Evolutionary conservation across 1,140 invertebrate species (phyloP).

Genomic region (Sogatella furcifera): DNA sequence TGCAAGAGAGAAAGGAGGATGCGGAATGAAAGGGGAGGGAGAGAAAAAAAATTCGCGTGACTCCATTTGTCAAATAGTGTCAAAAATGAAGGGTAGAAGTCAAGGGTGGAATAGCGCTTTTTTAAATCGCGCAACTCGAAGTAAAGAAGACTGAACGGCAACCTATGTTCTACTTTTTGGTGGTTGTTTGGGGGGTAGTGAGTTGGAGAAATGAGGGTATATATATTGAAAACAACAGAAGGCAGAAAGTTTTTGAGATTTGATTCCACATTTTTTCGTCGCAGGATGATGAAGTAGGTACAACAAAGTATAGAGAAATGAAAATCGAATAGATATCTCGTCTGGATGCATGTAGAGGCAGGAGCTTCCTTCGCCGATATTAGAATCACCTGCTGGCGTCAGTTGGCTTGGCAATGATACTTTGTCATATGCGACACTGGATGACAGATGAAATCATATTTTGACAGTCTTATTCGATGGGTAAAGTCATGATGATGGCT

Average conservation of each 20-base stretch:
- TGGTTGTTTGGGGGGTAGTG: not conserved
- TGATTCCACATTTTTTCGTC: not conserved
- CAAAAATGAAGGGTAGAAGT: not conserved
- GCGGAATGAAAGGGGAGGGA: not conserved
- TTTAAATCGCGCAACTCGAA: not conserved
- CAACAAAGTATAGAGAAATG: constrained; percentile 5
- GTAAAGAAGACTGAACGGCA: not conserved
- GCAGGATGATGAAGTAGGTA: constrained; percentile 1
- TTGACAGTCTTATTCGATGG: constrained; percentile 17
- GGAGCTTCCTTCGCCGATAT: constrained; percentile 6
- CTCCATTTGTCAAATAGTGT: constrained; percentile 18
- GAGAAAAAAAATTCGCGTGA: constrained; percentile 5
- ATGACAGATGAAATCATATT: constrained; percentile 22
- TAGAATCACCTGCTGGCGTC: constrained; percentile 19
- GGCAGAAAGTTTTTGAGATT: not conserved
- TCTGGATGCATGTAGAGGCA: constrained; percentile 4
- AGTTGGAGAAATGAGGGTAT: not conserved
- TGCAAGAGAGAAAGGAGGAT: constrained; percentile 1
- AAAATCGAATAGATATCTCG: constrained; percentile 12
- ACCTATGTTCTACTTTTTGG: not conserved
- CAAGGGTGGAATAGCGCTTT: not conserved
- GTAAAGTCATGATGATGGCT: not conserved
- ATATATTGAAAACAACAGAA: constrained; percentile 19
- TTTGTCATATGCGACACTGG: constrained; percentile 6
- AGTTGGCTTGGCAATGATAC: constrained; percentile 7